These are phyloP conservation scores for Abscondita cerata DNA, from an alignment of 2,888 invertebrate genomes.

Conservation along the genomic window DNA sequence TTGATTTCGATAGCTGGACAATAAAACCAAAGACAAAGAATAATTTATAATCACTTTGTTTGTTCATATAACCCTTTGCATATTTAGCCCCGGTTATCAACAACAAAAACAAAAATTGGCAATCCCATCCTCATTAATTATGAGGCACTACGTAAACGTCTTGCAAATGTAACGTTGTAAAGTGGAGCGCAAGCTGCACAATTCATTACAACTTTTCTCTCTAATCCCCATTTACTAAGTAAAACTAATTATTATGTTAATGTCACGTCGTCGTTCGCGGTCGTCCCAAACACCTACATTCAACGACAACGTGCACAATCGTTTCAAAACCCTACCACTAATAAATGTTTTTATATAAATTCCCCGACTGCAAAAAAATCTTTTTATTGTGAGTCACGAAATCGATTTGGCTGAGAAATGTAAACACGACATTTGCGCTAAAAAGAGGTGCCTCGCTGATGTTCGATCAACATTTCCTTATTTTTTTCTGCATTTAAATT, in stretches of 20 bases:
- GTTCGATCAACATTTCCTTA: conserved; percentile 23
- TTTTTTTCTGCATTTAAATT: conserved; percentile 30
- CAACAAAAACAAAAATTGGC: too few relatives aligned
- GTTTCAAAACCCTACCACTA: too few relatives aligned
- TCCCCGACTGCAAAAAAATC: not conserved
- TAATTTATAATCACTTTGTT: too few relatives aligned
- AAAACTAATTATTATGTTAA: conserved; percentile 2
- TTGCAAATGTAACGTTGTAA: too few relatives aligned
- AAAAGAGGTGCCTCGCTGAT: conserved; percentile 11
- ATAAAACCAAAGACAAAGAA: too few relatives aligned
- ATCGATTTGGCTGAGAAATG: conserved; percentile 24
- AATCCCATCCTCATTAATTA: too few relatives aligned
- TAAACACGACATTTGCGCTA: conserved; percentile 24
- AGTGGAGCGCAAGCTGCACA: not conserved
- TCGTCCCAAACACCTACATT: not conserved
- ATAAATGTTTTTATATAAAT: too few relatives aligned
- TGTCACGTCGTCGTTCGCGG: not conserved
- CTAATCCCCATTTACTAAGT: not conserved
- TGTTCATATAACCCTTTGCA: too few relatives aligned
- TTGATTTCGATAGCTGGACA: too few relatives aligned
- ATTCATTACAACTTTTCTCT: not conserved
- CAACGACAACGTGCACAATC: not conserved
- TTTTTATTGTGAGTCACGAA: conserved; percentile 1
- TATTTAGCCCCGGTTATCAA: too few relatives aligned
- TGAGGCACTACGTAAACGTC: too few relatives aligned